phyloP scores from a whole-genome alignment of 2,113 vertebrate species.

The Embiotoca jacksoni region DNA sequence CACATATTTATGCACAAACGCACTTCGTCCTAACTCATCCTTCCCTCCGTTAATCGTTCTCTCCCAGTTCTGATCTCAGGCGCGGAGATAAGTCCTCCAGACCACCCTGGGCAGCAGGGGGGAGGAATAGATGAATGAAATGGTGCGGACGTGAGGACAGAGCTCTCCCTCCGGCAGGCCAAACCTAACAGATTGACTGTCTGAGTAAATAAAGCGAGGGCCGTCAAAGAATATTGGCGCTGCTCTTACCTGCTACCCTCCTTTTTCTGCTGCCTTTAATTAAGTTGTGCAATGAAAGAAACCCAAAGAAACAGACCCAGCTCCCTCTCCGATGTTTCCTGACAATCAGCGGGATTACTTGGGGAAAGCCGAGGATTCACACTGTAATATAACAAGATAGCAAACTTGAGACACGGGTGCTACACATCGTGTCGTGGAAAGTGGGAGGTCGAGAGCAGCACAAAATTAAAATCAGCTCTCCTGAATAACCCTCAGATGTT shows the following conservation, averaged over 20 bases:
- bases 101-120: constrained; percentile 5
- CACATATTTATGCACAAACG: neutral
- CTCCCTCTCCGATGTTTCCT: no score
- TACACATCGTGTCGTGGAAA: no score
- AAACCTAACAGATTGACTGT: constrained; percentile 48
- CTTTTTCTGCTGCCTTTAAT: constrained; percentile 46
- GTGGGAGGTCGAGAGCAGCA: no score
- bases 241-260: constrained; percentile 8
- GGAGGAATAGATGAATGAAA: constrained; percentile 38
- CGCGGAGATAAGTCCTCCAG: constrained; percentile 29
- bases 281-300: constrained; percentile 19
- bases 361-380: no score
- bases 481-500: no score
- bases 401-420: no score
- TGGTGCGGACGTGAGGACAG: constrained; percentile 33
- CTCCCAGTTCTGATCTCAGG: constrained; percentile 25
- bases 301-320: neutral
- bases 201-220: constrained; percentile 43
- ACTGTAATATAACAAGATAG: no score
- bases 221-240: constrained; percentile 1
- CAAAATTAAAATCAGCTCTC: no score
- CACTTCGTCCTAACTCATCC: constrained; percentile 9
- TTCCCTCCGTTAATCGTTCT: constrained; percentile 12
- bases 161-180: constrained; percentile 13
- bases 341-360: no score